These are phyloP conservation scores for Pyrocoelia pectoralis DNA, from an alignment of 2,888 invertebrate species.

Conservation along the genomic window DNA sequence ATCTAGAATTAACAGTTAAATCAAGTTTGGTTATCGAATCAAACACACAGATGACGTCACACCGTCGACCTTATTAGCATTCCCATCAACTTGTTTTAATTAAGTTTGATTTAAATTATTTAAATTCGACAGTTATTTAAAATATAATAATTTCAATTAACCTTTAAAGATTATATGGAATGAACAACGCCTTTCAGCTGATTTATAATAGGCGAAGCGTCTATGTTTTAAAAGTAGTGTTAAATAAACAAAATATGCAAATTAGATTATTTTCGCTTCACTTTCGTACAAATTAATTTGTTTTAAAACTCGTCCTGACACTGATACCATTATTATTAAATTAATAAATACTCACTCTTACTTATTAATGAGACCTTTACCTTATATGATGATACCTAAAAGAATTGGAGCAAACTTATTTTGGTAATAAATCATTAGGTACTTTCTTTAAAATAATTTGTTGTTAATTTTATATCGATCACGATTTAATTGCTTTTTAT, in stretches of 20 bases:
- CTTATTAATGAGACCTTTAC: not conserved
- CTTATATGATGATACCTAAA: not conserved
- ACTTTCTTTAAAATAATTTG: not conserved
- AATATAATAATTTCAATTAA: constrained; percentile 22
- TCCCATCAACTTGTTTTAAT: constrained; percentile 8
- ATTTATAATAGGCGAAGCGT: constrained; percentile 8
- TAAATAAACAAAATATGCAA: constrained; percentile 1
- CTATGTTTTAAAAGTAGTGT: not conserved
- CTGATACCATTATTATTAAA: constrained; percentile 20
- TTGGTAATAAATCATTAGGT: not conserved
- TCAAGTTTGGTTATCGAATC: not conserved
- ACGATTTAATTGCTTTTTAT: constrained; percentile 1
- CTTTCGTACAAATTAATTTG: constrained; percentile 5
- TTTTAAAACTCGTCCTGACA: constrained; percentile 9
- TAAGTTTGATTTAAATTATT: constrained; percentile 13
- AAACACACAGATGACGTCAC: not conserved
- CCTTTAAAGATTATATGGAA: constrained; percentile 18
- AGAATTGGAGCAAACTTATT: not conserved
- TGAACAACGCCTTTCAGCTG: constrained; percentile 15
- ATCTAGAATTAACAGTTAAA: not conserved
- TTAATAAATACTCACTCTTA: constrained; percentile 21
- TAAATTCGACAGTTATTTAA: constrained; percentile 18
- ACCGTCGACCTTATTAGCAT: constrained; percentile 15
- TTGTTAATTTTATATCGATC: not conserved
- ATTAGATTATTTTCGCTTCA: not conserved